Percentiles rank a stretch among this genome's conserved stretches.
Evolutionary conservation across 1,140 invertebrate species (phyloP).

Genomic region (Drosophila pachea): DNA sequence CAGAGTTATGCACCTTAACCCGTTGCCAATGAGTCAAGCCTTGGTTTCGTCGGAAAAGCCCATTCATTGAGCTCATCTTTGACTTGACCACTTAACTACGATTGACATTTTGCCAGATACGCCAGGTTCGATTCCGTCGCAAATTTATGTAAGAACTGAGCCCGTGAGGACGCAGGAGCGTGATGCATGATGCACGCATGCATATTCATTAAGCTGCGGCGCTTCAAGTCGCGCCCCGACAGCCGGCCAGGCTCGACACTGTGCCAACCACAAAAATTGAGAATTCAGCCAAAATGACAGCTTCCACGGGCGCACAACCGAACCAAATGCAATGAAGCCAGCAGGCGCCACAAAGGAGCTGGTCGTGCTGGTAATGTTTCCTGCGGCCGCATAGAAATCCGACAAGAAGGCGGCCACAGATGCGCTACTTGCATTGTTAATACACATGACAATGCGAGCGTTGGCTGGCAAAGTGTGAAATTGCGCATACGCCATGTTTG

Average conservation of each 20-base stretch:
- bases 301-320: conserved; percentile 17
- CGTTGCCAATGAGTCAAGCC: not conserved
- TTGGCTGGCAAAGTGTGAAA: conserved; percentile 63
- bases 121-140: conserved; percentile 25
- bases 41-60: not conserved
- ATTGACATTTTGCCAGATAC: conserved; percentile 48
- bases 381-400: conserved; percentile 53
- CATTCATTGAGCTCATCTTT: conserved; percentile 11
- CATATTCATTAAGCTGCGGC: conserved; percentile 65
- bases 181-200: conserved; percentile 43
- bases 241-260: conserved; percentile 35
- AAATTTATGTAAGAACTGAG: conserved; percentile 5
- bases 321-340: conserved; percentile 10
- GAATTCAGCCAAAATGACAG: conserved; percentile 50
- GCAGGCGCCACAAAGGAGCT: conserved; percentile 17
- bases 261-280: conserved; percentile 46
- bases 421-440: conserved; percentile 60
- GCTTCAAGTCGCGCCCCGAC: conserved; percentile 35
- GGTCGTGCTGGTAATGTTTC: conserved; percentile 39
- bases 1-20: conserved; percentile 47
- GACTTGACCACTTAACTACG: conserved; percentile 64
- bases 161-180: not conserved
- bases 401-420: conserved; percentile 41
- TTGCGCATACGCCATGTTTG: conserved; percentile 65
- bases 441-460: conserved; percentile 60